Evolutionary conservation across 1,140 invertebrate species (phyloP).

Genomic region (Hylaeus anthracinus): DNA sequence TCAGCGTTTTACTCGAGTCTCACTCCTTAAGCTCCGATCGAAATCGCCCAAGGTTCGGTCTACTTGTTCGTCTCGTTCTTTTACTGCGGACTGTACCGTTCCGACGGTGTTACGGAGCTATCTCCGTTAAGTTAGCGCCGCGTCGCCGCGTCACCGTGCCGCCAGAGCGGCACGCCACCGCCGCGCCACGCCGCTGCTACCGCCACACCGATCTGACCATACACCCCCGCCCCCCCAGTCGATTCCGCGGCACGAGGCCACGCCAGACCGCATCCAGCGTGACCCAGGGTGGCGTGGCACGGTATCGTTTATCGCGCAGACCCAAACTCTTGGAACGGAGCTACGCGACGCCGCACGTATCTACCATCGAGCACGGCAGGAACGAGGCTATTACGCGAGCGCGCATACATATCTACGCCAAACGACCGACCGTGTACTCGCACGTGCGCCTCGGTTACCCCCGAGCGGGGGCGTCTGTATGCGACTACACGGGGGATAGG

Average conservation of each 20-base stretch:
- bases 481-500: constrained; percentile 51
- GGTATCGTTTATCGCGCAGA: constrained; percentile 76
- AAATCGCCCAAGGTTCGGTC: constrained; percentile 23
- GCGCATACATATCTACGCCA: constrained; percentile 69
- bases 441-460: constrained; percentile 49
- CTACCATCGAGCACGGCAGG: constrained; percentile 77
- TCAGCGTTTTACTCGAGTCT: neutral
- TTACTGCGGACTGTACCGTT: constrained; percentile 51
- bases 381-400: constrained; percentile 79
- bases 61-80: constrained; percentile 35
- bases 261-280: constrained; percentile 6
- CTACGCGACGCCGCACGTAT: constrained; percentile 74
- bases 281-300: constrained; percentile 61
- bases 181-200: constrained; percentile 9
- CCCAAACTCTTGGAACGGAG: constrained; percentile 67
- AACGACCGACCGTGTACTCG: constrained; percentile 60
- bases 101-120: constrained; percentile 14
- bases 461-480: neutral
- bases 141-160: constrained; percentile 28
- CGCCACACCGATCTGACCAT: constrained; percentile 16
- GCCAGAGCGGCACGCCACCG: constrained; percentile 24
- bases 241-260: constrained; percentile 32
- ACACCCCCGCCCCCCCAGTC: neutral
- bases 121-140: constrained; percentile 28
- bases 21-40: neutral